Evolutionary conservation across 53 echinoderm and acorn worm genomes (phyloP).

Genomic region (Echinometra lucunter): DNA sequence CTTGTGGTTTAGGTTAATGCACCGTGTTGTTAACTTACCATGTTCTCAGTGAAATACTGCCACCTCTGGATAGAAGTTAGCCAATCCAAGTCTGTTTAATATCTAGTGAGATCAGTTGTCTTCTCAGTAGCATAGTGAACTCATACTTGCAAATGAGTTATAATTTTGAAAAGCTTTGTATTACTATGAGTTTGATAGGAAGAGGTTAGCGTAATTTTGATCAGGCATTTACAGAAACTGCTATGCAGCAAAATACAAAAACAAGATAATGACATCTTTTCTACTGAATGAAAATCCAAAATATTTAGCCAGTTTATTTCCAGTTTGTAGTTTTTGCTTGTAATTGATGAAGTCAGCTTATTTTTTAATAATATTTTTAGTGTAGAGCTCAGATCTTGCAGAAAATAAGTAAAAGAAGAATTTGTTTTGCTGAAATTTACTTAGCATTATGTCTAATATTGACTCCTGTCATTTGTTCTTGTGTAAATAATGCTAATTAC

Average conservation of each 20-base stretch:
- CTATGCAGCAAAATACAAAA: background rate
- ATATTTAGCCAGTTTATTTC: no score
- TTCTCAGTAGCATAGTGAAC: background rate
- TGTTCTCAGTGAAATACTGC: slow-evolving; percentile 1
- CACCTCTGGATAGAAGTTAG: background rate
- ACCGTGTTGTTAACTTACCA: background rate
- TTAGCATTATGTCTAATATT: background rate
- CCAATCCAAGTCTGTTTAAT: background rate
- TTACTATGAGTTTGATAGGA: background rate
- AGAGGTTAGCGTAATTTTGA: background rate
- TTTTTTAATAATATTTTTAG: background rate
- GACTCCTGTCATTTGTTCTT: background rate
- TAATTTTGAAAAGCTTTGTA: background rate
- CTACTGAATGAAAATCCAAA: no score
- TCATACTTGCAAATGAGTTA: background rate
- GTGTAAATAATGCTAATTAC: background rate
- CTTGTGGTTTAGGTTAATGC: background rate
- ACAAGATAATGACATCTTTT: background rate
- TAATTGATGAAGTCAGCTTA: no score
- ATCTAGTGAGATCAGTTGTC: background rate
- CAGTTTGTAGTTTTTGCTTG: no score
- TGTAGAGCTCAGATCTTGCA: background rate
- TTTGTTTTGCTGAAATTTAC: background rate
- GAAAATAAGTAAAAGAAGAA: background rate
- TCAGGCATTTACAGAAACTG: background rate